These are phyloP conservation scores for Tolypeutes matacus DNA, from an alignment of 2,797 vertebrate genomes.

Conservation along the genomic window DNA sequence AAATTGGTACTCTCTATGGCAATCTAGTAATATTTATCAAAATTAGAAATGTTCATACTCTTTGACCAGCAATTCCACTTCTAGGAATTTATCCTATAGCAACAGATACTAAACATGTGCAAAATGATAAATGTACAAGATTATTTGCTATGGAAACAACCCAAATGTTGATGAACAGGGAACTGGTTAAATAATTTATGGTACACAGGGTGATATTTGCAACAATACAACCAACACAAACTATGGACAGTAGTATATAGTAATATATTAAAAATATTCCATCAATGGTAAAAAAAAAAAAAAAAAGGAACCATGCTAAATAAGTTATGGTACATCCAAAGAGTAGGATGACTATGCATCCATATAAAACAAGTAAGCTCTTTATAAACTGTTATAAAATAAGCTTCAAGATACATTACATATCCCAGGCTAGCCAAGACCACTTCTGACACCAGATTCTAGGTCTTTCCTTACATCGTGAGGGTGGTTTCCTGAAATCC, in stretches of 20 bases:
- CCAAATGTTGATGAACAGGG: not conserved
- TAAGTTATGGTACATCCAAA: not conserved
- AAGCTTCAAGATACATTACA: not conserved
- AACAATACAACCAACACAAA: too few relatives aligned
- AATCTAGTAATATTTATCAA: conserved; percentile 18
- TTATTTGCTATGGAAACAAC: not conserved
- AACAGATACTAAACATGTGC: not conserved
- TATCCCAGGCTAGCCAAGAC: not conserved
- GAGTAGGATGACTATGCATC: not conserved
- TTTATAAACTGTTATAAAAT: not conserved
- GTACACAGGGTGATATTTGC: not conserved
- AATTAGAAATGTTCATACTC: conserved; percentile 37
- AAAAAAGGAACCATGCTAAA: too few relatives aligned
- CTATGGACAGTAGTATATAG: too few relatives aligned
- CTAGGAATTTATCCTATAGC: not conserved
- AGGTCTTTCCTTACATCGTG: not conserved
- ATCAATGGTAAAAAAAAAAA: too few relatives aligned
- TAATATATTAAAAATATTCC: too few relatives aligned
- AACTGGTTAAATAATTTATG: conserved; percentile 1
- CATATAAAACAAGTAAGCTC: conserved; percentile 14
- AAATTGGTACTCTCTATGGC: not conserved
- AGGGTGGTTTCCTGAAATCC: not conserved
- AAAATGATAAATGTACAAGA: not conserved
- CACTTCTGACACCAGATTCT: not conserved
- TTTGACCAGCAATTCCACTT: conserved; percentile 32